These are phyloP conservation scores for Leptinotarsa texana DNA, from an alignment of 1,140 invertebrate genomes.

Conservation along the genomic window DNA sequence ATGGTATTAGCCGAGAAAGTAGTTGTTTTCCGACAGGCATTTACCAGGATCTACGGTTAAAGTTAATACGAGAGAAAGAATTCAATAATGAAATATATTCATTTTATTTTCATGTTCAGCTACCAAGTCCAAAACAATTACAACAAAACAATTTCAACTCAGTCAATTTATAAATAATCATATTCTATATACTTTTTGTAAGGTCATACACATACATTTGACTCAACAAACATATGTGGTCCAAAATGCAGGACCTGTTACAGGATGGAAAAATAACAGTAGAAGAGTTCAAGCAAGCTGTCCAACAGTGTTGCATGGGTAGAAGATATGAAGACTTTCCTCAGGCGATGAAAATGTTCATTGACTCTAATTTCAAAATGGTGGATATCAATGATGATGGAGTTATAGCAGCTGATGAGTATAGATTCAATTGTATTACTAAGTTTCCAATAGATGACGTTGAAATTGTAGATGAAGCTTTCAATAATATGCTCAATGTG, in stretches of 20 bases:
- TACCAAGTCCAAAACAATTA: too few relatives aligned
- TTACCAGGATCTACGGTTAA: too few relatives aligned
- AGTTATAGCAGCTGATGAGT: conserved; percentile 76
- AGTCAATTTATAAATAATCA: too few relatives aligned
- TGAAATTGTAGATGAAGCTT: conserved; percentile 75
- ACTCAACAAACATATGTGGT: conserved; percentile 1
- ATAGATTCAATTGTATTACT: conserved; percentile 78
- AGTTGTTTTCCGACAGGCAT: too few relatives aligned
- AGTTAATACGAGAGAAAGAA: too few relatives aligned
- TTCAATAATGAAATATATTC: too few relatives aligned
- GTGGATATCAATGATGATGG: conserved; percentile 81
- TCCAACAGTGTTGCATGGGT: conserved; percentile 79
- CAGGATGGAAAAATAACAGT: conserved; percentile 80
- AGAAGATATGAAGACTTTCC: conserved; percentile 79
- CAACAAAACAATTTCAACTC: too few relatives aligned
- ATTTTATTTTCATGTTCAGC: too few relatives aligned
- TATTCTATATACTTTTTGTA: too few relatives aligned
- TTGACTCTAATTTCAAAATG: conserved; percentile 79
- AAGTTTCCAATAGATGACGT: conserved; percentile 77
- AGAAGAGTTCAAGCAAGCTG: conserved; percentile 80
- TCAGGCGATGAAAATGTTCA: conserved; percentile 78
- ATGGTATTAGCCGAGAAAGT: too few relatives aligned
- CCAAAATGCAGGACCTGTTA: conserved; percentile 51
- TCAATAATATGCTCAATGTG: conserved; percentile 75
- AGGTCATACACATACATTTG: neutral